phyloP scores from a whole-genome alignment of 2,113 vertebrate species.

The Etheostoma spectabile region DNA sequence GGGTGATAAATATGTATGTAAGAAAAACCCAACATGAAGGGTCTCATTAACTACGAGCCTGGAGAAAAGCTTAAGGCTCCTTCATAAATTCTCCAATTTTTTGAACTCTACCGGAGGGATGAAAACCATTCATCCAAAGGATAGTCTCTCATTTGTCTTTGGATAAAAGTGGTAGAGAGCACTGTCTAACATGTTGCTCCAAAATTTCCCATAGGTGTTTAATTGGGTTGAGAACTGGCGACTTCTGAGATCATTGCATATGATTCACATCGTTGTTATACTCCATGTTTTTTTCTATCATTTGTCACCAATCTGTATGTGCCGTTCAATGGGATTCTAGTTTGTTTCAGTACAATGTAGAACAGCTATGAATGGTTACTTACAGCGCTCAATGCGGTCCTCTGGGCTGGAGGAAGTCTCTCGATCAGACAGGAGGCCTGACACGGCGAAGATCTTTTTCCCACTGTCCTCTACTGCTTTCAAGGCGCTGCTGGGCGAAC shows the following conservation, averaged over 20 bases:
- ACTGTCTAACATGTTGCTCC: neutral
- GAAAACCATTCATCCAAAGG: neutral
- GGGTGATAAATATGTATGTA: neutral
- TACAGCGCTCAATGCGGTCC: conserved; percentile 98
- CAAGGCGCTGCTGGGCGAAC: conserved; percentile 92
- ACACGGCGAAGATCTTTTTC: conserved; percentile 99
- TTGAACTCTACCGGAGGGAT: neutral
- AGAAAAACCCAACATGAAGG: neutral
- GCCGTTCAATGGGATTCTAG: neutral
- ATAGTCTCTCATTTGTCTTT: neutral
- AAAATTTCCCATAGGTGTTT: neutral
- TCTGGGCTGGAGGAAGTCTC: conserved; percentile 98
- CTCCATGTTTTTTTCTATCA: neutral
- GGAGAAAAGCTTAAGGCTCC: neutral
- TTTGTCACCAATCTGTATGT: conserved; percentile 11
- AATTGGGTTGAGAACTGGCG: neutral
- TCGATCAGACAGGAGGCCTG: conserved; percentile 98
- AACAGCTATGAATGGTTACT: conserved; percentile 81
- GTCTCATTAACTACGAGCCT: neutral
- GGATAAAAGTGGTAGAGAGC: neutral
- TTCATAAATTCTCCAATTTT: neutral
- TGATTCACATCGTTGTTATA: neutral
- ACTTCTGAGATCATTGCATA: neutral
- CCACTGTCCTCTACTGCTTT: conserved; percentile 95
- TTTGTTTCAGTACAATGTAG: conserved; percentile 19